phyloP scores from a whole-genome alignment of 2,888 invertebrate species.

The Acleris cristana region DNA sequence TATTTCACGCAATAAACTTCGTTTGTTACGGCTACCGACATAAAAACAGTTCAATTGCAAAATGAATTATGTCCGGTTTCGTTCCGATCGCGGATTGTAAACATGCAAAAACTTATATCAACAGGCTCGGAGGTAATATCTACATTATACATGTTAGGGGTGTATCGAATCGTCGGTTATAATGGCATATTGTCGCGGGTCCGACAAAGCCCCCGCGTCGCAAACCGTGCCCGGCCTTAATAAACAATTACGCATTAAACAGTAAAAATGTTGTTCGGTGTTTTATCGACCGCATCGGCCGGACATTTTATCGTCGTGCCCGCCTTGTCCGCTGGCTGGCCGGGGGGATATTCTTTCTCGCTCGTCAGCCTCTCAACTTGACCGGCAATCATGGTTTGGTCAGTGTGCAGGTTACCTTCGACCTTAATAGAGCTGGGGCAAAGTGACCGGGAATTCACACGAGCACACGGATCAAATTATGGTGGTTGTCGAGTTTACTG shows the following conservation, averaged over 20 bases:
- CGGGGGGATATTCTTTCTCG: too few relatives aligned
- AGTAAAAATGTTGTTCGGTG: constrained; percentile 63
- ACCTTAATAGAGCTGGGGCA: too few relatives aligned
- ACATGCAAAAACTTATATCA: constrained; percentile 22
- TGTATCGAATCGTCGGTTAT: constrained; percentile 68
- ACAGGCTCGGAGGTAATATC: constrained; percentile 30
- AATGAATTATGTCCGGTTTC: constrained; percentile 47
- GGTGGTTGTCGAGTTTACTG: too few relatives aligned
- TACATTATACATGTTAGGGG: constrained; percentile 44
- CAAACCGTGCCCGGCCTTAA: constrained; percentile 52
- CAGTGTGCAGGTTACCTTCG: too few relatives aligned
- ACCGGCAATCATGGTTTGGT: too few relatives aligned
- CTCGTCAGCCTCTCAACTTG: too few relatives aligned
- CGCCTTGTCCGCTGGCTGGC: constrained; percentile 12
- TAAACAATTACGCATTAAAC: constrained; percentile 79
- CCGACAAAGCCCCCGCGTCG: constrained; percentile 64
- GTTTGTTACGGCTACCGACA: constrained; percentile 5
- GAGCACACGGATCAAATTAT: too few relatives aligned
- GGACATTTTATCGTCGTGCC: constrained; percentile 32
- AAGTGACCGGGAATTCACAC: too few relatives aligned
- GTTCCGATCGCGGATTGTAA: constrained; percentile 43
- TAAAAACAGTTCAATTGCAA: background rate
- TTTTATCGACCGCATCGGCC: constrained; percentile 69
- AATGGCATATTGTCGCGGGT: constrained; percentile 59
- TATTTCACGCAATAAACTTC: constrained; percentile 1